phyloP scores from a whole-genome alignment of 2,113 vertebrate genomes.

The Mus musculus region DNA sequence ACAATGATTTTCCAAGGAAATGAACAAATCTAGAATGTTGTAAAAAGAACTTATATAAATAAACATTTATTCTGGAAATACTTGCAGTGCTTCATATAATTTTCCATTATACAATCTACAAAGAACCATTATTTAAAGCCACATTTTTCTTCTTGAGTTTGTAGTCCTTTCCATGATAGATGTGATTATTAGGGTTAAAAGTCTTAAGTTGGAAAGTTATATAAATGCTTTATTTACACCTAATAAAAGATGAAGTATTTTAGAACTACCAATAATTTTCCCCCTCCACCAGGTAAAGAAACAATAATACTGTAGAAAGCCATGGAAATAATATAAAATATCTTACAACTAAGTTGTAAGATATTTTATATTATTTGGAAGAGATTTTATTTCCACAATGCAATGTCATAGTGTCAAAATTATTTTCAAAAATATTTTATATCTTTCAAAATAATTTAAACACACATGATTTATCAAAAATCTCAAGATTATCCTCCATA shows the following conservation, averaged over 20 bases:
- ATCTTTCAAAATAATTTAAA: slow-evolving; percentile 18
- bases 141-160: slow-evolving; percentile 28
- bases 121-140: slow-evolving; percentile 44
- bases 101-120: slow-evolving; percentile 41
- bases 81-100: slow-evolving; percentile 4
- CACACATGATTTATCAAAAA: background rate
- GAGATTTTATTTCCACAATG: slow-evolving; percentile 79
- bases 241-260: slow-evolving; percentile 19
- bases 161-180: slow-evolving; percentile 62
- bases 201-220: slow-evolving; percentile 45
- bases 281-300: background rate
- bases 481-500: background rate
- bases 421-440: background rate
- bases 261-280: background rate
- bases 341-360: slow-evolving; percentile 80
- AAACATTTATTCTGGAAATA: slow-evolving; percentile 58
- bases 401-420: slow-evolving; percentile 73
- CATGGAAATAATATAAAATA: slow-evolving; percentile 34
- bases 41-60: background rate
- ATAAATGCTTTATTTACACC: slow-evolving; percentile 38
- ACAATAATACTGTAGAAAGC: background rate
- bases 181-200: background rate
- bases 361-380: slow-evolving; percentile 27
- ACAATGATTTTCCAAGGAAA: slow-evolving; percentile 10
- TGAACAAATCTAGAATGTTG: background rate